These are phyloP conservation scores for Meriones unguiculatus DNA, from an alignment of 2,113 vertebrate species.

Conservation along the genomic window DNA sequence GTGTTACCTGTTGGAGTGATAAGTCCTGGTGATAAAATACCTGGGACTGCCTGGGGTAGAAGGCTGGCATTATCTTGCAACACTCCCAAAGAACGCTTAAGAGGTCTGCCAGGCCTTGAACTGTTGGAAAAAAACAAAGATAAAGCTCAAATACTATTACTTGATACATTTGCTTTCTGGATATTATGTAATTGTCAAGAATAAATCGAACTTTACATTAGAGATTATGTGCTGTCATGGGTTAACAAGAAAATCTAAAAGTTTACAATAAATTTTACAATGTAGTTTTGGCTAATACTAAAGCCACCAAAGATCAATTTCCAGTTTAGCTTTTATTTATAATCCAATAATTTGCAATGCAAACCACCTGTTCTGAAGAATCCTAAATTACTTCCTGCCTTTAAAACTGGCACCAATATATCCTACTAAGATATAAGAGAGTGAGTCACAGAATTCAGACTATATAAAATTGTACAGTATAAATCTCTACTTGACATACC, in stretches of 20 bases:
- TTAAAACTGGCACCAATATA: conserved; percentile 9
- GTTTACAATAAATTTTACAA: conserved; percentile 33
- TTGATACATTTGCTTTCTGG: conserved; percentile 26
- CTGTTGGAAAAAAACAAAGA: conserved; percentile 84
- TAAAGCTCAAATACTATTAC: conserved; percentile 62
- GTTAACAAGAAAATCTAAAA: conserved; percentile 9
- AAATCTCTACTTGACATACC: neutral
- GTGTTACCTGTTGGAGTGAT: conserved; percentile 95
- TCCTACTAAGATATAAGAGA: conserved; percentile 2
- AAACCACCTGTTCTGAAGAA: neutral
- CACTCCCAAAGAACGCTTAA: conserved; percentile 93
- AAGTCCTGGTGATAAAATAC: conserved; percentile 93
- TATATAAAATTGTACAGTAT: neutral
- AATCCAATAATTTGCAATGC: neutral
- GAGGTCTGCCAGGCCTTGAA: conserved; percentile 95
- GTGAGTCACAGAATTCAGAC: neutral
- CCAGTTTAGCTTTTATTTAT: conserved; percentile 36
- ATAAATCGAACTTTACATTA: conserved; percentile 36
- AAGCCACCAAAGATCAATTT: neutral
- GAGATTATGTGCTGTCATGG: neutral
- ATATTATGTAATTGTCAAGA: conserved; percentile 19
- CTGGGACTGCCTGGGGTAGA: conserved; percentile 92
- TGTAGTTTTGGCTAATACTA: neutral
- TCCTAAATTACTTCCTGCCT: neutral
- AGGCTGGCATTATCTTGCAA: conserved; percentile 91